A percentile compares a stretch with the other conserved stretches of the same genome.
Evolutionary conservation across 2,888 invertebrate genomes (phyloP).

Genomic region (Caenorhabditis sp.): DNA sequence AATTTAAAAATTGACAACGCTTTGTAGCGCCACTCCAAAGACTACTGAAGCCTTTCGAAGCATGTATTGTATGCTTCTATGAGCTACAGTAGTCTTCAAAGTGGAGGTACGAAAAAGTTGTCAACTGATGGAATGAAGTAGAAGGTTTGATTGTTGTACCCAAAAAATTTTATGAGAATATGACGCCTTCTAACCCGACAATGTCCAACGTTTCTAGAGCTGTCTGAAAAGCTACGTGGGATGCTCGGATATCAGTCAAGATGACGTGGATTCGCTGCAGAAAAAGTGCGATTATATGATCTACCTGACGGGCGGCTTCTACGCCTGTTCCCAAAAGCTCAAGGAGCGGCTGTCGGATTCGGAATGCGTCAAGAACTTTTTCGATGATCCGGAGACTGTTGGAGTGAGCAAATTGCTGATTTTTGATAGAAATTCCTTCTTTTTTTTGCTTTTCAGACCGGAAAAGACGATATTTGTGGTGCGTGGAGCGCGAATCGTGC

Average conservation of each 20-base stretch:
- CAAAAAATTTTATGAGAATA: too few relatives aligned
- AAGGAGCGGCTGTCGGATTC: slow-evolving; percentile 8
- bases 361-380: slow-evolving; percentile 27
- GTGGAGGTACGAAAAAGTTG: too few relatives aligned
- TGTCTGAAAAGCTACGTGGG: slow-evolving; percentile 38
- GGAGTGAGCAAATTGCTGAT: slow-evolving; percentile 1
- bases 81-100: too few relatives aligned
- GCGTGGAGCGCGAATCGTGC: slow-evolving; percentile 31
- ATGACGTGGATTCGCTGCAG: slow-evolving; percentile 24
- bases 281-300: slow-evolving; percentile 40
- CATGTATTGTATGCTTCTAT: too few relatives aligned
- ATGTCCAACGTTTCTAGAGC: slow-evolving; percentile 16
- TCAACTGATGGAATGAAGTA: too few relatives aligned
- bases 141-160: too few relatives aligned
- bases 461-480: not conserved
- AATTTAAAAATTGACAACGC: too few relatives aligned
- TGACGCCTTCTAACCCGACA: too few relatives aligned
- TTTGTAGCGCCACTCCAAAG: too few relatives aligned
- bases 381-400: slow-evolving; percentile 3
- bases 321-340: slow-evolving; percentile 41
- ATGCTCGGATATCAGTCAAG: slow-evolving; percentile 30
- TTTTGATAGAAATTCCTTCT: too few relatives aligned
- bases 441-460: slow-evolving; percentile 10
- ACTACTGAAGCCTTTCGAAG: too few relatives aligned
- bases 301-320: slow-evolving; percentile 44